These are phyloP conservation scores for Ceratothoa steindachneri DNA, from an alignment of 2,888 invertebrate species.

Conservation along the genomic window DNA sequence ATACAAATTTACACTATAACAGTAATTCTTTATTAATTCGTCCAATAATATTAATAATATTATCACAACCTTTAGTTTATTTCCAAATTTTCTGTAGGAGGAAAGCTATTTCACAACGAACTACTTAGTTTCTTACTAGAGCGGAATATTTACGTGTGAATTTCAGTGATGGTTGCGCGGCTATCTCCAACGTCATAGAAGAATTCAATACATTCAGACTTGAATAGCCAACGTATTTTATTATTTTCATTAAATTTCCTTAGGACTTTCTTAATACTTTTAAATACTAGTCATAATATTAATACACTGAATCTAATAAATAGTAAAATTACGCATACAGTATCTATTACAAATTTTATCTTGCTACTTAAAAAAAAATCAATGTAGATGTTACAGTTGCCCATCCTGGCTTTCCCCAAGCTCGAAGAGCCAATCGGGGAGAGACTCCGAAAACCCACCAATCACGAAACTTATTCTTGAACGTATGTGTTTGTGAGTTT, in stretches of 20 bases:
- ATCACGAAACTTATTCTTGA: background rate
- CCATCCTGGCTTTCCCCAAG: slow-evolving; percentile 1
- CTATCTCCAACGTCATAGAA: slow-evolving; percentile 8
- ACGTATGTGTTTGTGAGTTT: slow-evolving; percentile 11
- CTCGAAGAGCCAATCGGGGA: slow-evolving; percentile 3
- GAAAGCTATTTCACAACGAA: background rate
- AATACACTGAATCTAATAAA: no score
- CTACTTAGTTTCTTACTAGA: slow-evolving; percentile 8
- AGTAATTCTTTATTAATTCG: no score
- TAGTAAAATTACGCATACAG: no score
- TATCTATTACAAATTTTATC: no score
- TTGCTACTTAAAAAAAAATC: no score
- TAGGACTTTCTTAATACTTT: no score
- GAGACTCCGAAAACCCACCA: slow-evolving; percentile 2
- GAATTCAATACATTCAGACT: slow-evolving; percentile 7
- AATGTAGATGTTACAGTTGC: no score
- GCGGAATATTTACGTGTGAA: slow-evolving; percentile 11
- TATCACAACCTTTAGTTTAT: background rate
- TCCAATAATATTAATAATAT: no score
- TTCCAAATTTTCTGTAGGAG: background rate
- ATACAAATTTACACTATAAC: no score
- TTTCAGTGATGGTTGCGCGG: slow-evolving; percentile 6
- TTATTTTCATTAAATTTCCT: no score
- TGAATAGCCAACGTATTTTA: slow-evolving; percentile 4
- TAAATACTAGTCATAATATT: no score